Evolutionary conservation across 37 sponge, comb jelly and placozoan species (phyloP), one percentile per base, ranked within the genome.

Genomic region (Haliclona indistincta): DNA sequence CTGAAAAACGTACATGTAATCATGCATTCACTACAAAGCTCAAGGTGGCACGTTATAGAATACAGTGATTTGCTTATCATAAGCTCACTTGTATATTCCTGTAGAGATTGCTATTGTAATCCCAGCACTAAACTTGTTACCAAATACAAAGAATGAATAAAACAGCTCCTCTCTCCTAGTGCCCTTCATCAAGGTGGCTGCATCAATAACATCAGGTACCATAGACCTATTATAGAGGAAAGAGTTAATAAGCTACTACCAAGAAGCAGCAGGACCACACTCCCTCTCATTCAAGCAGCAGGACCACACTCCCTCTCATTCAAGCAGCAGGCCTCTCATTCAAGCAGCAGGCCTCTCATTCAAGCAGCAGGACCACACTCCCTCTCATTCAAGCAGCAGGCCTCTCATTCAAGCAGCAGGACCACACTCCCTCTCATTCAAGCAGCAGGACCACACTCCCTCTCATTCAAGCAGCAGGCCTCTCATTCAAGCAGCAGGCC

Each of bases 91-190:
- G 43, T 82, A 81, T 45, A 85, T 35, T 28, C 71, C 71, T 49
- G 94, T 93, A 4, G 96, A 95, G 43, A 95, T 76, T 0, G 83
- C 96, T 26, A 95, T 75, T 35, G 93, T 86, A 34, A 95, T 47
- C 25, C 96, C 96, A 47, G 79, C 67, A 20, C 86, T 86, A 76
- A 95, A 88, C 60, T 95, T 95, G 36, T 54, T 81, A 0, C 78
- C 88, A 63, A 95, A 95, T 42, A 95, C 96, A 78, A 91, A 95
- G 78, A 86, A 95, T 0, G 93, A 81, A 71, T 88, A 95, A 52
- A 91, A 95, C 35, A 95, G 71, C 63, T 91, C 93, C 37, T 95
- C 96, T 49, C 89, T 76, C 32, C 96, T 51, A 0, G 85, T 80
- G 36, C 83, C 89, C 30, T 42, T 58, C 11, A 65, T 41, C 0